Evolutionary conservation across 2,113 vertebrate species (phyloP).

Genomic region (Ahaetulla prasina): DNA sequence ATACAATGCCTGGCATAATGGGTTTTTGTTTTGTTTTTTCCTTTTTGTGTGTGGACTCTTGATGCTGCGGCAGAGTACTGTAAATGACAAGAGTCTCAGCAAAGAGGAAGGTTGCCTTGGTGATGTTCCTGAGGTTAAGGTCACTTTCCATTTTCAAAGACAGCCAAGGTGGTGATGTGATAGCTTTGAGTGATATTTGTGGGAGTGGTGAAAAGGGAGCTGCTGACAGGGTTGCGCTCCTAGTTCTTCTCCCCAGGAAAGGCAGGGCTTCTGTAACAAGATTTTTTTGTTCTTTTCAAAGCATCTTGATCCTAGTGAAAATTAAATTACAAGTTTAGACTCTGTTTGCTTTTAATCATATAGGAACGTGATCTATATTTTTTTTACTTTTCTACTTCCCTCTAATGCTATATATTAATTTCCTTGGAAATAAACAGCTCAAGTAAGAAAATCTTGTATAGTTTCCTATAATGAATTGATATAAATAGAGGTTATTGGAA

Average conservation of each 20-base stretch:
- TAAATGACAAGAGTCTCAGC: background rate
- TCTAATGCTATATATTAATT: slow-evolving; percentile 22
- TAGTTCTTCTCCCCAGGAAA: background rate
- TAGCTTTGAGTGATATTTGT: background rate
- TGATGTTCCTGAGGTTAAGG: slow-evolving; percentile 8
- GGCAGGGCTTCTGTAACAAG: background rate
- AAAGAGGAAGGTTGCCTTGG: slow-evolving; percentile 10
- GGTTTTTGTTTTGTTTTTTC: background rate
- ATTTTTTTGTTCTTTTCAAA: slow-evolving; percentile 17
- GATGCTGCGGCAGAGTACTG: background rate
- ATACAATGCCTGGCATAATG: background rate
- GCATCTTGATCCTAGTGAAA: slow-evolving; percentile 18
- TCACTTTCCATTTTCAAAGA: slow-evolving; percentile 16
- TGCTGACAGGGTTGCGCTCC: slow-evolving; percentile 18
- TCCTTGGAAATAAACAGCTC: background rate
- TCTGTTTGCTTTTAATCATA: background rate
- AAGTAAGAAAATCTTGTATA: background rate
- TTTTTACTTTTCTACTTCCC: background rate
- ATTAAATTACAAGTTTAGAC: background rate
- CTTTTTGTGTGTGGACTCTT: background rate
- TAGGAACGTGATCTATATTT: background rate
- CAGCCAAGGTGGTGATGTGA: background rate
- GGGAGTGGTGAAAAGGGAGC: slow-evolving; percentile 8
- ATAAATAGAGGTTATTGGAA: background rate
- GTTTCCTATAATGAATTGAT: background rate